Conservation (phyloP, 2,797 vertebrate species). For the Typhlichthys eigenmanni region DNA sequence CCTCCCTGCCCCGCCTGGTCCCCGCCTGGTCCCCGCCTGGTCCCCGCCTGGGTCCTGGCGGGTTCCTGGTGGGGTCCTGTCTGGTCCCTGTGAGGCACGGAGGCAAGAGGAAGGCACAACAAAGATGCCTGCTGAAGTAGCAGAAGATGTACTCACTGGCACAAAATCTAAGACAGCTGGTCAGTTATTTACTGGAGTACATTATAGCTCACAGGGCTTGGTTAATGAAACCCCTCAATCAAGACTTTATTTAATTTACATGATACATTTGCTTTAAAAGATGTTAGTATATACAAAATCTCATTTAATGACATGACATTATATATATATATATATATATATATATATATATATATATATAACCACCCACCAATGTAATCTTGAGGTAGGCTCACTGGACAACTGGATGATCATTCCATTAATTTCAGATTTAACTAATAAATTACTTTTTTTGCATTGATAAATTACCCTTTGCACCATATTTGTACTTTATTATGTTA, state of each 20-base stretch:
- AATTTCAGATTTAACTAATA: slow-evolving; percentile 13
- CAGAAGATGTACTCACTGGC: slow-evolving; percentile 13
- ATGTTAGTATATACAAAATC: too few species aligned
- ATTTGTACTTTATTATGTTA: not conserved
- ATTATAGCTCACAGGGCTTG: slow-evolving; percentile 6
- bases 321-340: not conserved
- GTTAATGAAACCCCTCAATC: not conserved
- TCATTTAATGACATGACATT: too few species aligned
- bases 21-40: too few species aligned
- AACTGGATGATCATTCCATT: slow-evolving; percentile 46
- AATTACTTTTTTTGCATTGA: slow-evolving; percentile 1
- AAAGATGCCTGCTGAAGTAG: slow-evolving; percentile 34
- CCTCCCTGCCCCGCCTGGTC: not conserved
- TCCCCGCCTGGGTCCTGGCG: too few species aligned
- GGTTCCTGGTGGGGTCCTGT: slow-evolving; percentile 29
- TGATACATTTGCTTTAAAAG: not conserved
- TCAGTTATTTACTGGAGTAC: slow-evolving; percentile 22
- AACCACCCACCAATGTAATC: not conserved
- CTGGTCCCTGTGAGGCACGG: slow-evolving; percentile 27
- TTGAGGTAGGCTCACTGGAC: slow-evolving; percentile 8
- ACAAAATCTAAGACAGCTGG: slow-evolving; percentile 12
- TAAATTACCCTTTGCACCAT: not conserved
- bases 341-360: not conserved
- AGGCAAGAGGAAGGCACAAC: slow-evolving; percentile 38
- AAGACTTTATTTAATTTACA: not conserved